Conservation (phyloP, 2,113 vertebrate species). For the Gallinago jamesoni region DNA sequence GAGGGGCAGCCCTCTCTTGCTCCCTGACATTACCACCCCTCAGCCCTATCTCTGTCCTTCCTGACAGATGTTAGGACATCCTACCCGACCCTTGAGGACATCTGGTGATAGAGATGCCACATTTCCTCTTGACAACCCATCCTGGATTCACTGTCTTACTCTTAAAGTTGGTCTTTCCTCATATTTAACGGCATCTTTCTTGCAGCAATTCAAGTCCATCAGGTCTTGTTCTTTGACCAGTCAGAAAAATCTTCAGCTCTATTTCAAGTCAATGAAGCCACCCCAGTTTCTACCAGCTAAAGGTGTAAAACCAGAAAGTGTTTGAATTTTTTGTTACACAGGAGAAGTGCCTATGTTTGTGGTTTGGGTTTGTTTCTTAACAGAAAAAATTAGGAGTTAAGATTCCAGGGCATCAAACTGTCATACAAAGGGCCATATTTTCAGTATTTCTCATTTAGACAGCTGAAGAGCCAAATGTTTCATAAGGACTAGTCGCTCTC, state of each 20-base stretch:
- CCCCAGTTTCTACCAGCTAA: neutral
- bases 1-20: neutral
- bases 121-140: neutral
- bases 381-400: neutral
- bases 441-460: neutral
- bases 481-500: neutral
- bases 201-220: neutral
- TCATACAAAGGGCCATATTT: neutral
- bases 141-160: neutral
- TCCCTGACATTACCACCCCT: neutral
- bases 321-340: neutral
- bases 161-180: neutral
- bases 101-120: neutral
- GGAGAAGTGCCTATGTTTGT: neutral
- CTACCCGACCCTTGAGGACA: neutral
- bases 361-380: neutral
- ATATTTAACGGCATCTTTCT: neutral
- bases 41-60: neutral
- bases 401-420: neutral
- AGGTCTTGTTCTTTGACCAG: neutral
- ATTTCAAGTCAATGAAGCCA: neutral
- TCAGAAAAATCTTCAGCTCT: neutral
- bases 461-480: neutral
- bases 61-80: neutral
- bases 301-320: neutral